A percentile compares a stretch with the other conserved stretches of the same genome.
Conservation (phyloP, 2,113 vertebrate genomes). For the Urocynchramus pylzowi region DNA sequence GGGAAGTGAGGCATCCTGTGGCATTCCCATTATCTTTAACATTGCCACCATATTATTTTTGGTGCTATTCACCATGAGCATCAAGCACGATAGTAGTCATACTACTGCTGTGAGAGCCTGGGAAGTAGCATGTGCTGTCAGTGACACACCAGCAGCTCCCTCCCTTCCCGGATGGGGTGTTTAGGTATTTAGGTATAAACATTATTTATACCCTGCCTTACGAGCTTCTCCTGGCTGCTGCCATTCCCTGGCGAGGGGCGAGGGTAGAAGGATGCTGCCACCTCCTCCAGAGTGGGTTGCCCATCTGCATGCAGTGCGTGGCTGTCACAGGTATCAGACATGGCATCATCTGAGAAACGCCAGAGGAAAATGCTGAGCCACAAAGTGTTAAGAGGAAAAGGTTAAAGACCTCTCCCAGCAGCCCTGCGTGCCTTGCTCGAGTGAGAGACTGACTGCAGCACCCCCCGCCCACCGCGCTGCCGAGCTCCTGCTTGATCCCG, state of each 20-base stretch:
- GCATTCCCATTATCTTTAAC: not conserved
- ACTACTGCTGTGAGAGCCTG: not conserved
- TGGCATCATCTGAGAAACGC: not conserved
- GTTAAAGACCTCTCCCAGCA: not conserved
- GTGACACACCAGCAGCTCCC: not conserved
- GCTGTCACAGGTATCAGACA: not conserved
- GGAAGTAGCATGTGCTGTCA: not conserved
- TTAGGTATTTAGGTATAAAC: not conserved
- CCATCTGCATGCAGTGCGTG: not conserved
- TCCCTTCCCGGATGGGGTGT: not conserved
- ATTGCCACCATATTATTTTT: not conserved
- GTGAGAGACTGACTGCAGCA: not conserved
- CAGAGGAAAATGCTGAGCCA: not conserved
- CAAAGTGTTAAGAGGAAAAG: not conserved
- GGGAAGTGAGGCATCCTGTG: not conserved
- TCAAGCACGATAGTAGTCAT: not conserved
- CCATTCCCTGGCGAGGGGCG: not conserved
- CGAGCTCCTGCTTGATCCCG: not conserved
- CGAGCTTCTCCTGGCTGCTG: not conserved
- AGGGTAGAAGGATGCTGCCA: not conserved
- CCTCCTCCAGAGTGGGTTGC: not conserved
- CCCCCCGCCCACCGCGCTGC: accelerated
- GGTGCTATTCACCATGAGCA: not conserved
- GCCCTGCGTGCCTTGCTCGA: accelerated
- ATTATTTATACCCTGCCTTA: not conserved